Evolutionary conservation across 2,113 vertebrate genomes (phyloP).

Genomic region (Entelurus aequoreus): DNA sequence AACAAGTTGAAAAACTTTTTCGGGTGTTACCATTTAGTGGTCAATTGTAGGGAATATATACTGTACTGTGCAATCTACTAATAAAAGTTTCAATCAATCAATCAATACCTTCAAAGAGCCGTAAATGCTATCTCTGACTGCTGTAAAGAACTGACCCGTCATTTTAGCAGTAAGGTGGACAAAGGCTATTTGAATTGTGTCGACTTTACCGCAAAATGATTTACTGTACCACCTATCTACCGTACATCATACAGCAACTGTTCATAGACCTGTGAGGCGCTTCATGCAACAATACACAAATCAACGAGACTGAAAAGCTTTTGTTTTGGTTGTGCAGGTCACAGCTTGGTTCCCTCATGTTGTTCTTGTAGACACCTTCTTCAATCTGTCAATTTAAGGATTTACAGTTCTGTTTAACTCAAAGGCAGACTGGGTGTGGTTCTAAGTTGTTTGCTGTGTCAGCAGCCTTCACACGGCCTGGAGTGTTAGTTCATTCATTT

Average conservation of each 20-base stretch:
- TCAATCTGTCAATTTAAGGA: slow-evolving; percentile 3
- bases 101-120: too few species aligned
- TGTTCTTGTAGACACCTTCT: neutral
- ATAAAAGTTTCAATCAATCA: too few species aligned
- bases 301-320: neutral
- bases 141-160: too few species aligned
- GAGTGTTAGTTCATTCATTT: slow-evolving; percentile 25
- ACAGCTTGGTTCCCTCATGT: slow-evolving; percentile 15
- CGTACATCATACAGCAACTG: neutral
- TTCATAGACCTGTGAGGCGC: neutral
- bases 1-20: too few species aligned
- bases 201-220: neutral
- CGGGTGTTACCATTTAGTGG: too few species aligned
- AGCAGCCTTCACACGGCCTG: slow-evolving; percentile 26
- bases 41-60: too few species aligned
- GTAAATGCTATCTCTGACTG: too few species aligned
- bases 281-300: slow-evolving; percentile 2
- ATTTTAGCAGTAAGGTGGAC: too few species aligned
- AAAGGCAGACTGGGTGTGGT: slow-evolving; percentile 38
- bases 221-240: neutral
- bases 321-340: slow-evolving; percentile 21
- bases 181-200: neutral
- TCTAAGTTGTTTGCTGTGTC: slow-evolving; percentile 45
- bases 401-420: slow-evolving; percentile 28
- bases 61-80: too few species aligned